Percentiles rank a stretch among this genome's conserved stretches.
Conservation (phyloP, 2,888 invertebrate species). For the Empis livida region DNA sequence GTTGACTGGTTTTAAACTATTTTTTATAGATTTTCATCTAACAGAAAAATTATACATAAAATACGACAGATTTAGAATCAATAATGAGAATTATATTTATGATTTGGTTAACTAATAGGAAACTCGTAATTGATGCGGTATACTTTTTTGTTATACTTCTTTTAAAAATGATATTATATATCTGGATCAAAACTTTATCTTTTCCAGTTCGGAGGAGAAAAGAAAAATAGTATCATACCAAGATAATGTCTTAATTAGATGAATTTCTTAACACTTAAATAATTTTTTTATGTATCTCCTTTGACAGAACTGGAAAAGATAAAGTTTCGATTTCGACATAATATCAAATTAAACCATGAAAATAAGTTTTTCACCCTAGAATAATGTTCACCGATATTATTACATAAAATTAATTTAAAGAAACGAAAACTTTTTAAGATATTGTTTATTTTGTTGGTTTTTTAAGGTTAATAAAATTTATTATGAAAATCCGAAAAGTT, state of each 20-base stretch:
- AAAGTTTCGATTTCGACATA: not conserved
- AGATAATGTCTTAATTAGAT: conserved; percentile 2
- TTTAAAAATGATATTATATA: too few species aligned
- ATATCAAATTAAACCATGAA: not conserved
- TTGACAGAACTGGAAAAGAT: not conserved
- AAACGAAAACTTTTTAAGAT: too few species aligned
- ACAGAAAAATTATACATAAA: too few species aligned
- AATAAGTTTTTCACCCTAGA: not conserved
- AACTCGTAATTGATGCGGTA: not conserved
- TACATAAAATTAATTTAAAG: too few species aligned
- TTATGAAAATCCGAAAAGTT: too few species aligned
- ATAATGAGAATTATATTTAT: too few species aligned
- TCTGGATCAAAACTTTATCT: not conserved
- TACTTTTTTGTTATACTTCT: not conserved
- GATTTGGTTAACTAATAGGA: not conserved
- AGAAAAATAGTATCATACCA: not conserved
- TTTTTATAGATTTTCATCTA: not conserved
- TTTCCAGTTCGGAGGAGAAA: too few species aligned
- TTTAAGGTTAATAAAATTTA: too few species aligned
- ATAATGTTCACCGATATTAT: too few species aligned
- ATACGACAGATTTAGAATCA: too few species aligned
- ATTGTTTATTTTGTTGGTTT: too few species aligned
- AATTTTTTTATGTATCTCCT: not conserved
- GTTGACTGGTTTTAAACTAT: too few species aligned
- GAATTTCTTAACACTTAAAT: conserved; percentile 1